Evolutionary conservation across 2,113 vertebrate genomes (phyloP), one percentile per base, ranked within the genome.

Genomic region (Zeus faber): DNA sequence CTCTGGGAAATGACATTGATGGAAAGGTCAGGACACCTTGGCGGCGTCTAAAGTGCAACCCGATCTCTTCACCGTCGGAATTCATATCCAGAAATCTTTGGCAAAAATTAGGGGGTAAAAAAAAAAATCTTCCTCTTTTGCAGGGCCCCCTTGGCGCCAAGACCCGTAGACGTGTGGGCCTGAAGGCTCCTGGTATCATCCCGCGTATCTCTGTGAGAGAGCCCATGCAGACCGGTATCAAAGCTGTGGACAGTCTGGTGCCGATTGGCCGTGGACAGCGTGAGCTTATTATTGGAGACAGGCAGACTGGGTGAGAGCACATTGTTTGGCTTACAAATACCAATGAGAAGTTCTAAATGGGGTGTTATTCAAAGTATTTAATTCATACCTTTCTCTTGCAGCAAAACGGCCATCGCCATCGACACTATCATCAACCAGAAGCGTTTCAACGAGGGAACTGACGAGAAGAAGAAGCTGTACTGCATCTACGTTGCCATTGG

Each of bases 361-460:
- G n/a, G n/a, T n/a, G n/a, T n/a, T n/a, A n/a, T 9, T 37, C 18
- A 7, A 37, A 14, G 6, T n/a, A n/a, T n/a, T n/a, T n/a, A n/a
- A n/a, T n/a, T n/a, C n/a, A n/a, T n/a, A n/a, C n/a, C n/a, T n/a
- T 53, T 56, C 20, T 22, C 10, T 10, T 48, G 2, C 75, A 99
- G 96, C 43, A 99, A 99, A 94, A 98, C 96, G 0, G 92, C 96
- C 0, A 99, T 99, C 80, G 96, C 96, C 61, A 93, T 98, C 35
- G 95, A 98, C 75, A 98, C 96, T 0, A 98, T 99, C 69, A 99
- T 98, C 82, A 99, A 99, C 88, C 97, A 99, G 86, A 99, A 94
- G 66, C 89, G 96, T 13, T 98, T 98, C 74, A 98, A 98, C 0
- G 97, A 99, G 0, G 95, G 95, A 18, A 91, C 93, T 0, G 95